Percentiles rank a stretch among this genome's conserved stretches.
Evolutionary conservation across 2,888 invertebrate genomes (phyloP).

Genomic region (Pilophorus perplexus): DNA sequence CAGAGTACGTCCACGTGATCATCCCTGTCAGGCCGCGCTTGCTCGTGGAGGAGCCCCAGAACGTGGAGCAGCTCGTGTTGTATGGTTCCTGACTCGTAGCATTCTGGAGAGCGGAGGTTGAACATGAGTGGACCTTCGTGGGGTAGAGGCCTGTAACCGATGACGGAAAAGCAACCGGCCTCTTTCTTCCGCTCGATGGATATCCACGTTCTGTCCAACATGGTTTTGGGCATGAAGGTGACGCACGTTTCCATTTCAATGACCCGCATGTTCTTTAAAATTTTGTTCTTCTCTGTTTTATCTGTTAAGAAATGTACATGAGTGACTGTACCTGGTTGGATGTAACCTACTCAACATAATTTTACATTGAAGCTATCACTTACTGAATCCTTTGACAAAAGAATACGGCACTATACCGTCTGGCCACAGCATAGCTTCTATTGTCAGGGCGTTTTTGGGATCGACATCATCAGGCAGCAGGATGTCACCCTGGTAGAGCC

Average conservation of each 20-base stretch:
- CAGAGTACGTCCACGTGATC: conserved; percentile 49
- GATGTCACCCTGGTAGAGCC: conserved; percentile 50
- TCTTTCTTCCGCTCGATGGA: conserved; percentile 29
- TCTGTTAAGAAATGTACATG: no score
- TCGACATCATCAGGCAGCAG: conserved; percentile 45
- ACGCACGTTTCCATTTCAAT: conserved; percentile 49
- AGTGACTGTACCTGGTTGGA: no score
- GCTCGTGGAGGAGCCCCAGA: conserved; percentile 50
- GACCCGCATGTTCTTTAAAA: conserved; percentile 48
- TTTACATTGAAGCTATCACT: no score
- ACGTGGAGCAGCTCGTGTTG: conserved; percentile 51
- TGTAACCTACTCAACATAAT: no score
- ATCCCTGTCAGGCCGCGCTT: conserved; percentile 50
- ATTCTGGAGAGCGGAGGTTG: conserved; percentile 49
- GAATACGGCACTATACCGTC: conserved; percentile 48
- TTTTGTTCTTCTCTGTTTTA: conserved; percentile 46
- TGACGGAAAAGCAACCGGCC: conserved; percentile 49
- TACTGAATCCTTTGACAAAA: conserved; percentile 49
- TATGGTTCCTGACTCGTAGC: conserved; percentile 48
- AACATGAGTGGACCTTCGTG: conserved; percentile 46
- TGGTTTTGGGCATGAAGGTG: conserved; percentile 25
- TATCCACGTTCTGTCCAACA: conserved; percentile 28
- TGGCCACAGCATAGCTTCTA: conserved; percentile 49
- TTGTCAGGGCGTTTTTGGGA: conserved; percentile 49
- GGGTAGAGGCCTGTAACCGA: conserved; percentile 48